Evolutionary conservation across 2,888 invertebrate genomes (phyloP), one percentile per base, ranked within the genome.

Genomic region (Gibbula magus): DNA sequence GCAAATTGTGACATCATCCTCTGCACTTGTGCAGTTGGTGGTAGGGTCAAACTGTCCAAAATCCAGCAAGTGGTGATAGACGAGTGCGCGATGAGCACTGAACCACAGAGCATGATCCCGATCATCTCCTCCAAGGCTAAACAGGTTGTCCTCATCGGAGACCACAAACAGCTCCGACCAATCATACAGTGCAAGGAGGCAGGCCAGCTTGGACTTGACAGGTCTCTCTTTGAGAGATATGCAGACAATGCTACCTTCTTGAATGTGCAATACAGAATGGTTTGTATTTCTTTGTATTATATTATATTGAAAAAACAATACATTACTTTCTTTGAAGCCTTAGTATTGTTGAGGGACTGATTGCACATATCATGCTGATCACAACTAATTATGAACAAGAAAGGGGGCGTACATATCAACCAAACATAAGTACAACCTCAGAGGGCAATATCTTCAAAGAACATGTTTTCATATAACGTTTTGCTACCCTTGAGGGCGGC

Each of bases 71-170:
- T 88, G 13, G 88, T 91, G 20, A 86, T 91, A n/a, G 91, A 91
- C 77, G 91, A 91, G 80, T 85, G 88, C 75, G 90, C 89, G 16
- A 91, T 91, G 91, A 89, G n/a, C n/a, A n/a, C n/a, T n/a, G n/a
- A n/a, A n/a, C n/a, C n/a, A n/a, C n/a, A n/a, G n/a, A n/a, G n/a
- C n/a, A n/a, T n/a, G n/a, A n/a, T n/a, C n/a, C n/a, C n/a, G n/a
- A n/a, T n/a, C n/a, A n/a, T n/a, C n/a, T n/a, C n/a, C n/a, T n/a
- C n/a, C n/a, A n/a, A n/a, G n/a, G n/a, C n/a, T n/a, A n/a, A n/a
- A n/a, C n/a, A n/a, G n/a, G n/a, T n/a, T n/a, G n/a, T n/a, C n/a
- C n/a, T n/a, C n/a, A n/a, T n/a, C n/a, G n/a, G n/a, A n/a, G n/a
- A n/a, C n/a, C n/a, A n/a, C n/a, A n/a, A n/a, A n/a, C n/a, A n/a